Percentiles rank a stretch among this genome's conserved stretches.
phyloP scores from a whole-genome alignment of 2,888 invertebrate genomes.

The Incurvaria masculella region DNA sequence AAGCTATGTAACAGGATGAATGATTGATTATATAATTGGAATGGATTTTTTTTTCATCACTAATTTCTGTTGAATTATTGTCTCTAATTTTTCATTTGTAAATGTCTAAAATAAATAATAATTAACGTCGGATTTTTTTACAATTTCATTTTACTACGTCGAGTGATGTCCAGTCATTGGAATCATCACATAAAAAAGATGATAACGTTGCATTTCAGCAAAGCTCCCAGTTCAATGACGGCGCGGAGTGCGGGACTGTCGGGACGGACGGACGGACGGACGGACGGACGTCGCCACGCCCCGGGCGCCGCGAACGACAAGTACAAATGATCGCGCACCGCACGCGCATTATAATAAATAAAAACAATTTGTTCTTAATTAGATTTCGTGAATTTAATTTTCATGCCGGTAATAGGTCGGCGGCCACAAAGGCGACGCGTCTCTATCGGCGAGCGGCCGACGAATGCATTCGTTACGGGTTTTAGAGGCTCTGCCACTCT shows the following conservation, averaged over 20 bases:
- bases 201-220: background rate
- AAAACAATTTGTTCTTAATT: constrained; percentile 59
- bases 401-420: constrained; percentile 57
- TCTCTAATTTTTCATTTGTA: no score
- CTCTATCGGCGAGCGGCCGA: constrained; percentile 44
- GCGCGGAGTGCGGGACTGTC: constrained; percentile 12
- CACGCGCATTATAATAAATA: constrained; percentile 53
- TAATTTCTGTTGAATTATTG: no score
- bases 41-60: no score
- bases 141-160: no score
- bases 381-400: constrained; percentile 59
- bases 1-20: no score
- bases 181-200: no score
- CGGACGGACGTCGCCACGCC: constrained; percentile 34
- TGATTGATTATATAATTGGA: no score
- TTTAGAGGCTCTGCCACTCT: no score
- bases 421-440: constrained; percentile 43
- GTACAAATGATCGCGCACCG: constrained; percentile 44
- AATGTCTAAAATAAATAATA: no score
- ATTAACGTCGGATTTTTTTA: no score
- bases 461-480: background rate
- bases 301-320: constrained; percentile 48
- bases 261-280: constrained; percentile 20
- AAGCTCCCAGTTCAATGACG: constrained; percentile 1
- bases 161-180: no score